Evolutionary conservation across 2,888 invertebrate genomes (phyloP), one percentile per base, ranked within the genome.

Genomic region (Meteorus cinctellus): DNA sequence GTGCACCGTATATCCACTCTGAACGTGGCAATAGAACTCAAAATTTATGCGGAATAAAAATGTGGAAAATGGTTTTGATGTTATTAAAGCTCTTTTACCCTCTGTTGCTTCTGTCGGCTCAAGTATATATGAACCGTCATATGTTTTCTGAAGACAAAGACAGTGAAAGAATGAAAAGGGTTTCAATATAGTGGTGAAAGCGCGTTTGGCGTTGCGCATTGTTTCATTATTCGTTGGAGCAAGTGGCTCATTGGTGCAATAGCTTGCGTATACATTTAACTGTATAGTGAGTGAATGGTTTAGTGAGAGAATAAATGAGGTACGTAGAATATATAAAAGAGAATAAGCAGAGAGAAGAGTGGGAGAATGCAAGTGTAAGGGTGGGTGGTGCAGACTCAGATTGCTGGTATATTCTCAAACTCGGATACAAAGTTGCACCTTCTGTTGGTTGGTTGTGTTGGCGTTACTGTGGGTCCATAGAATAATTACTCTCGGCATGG

Each of bases 401-500:
- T 63, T 41, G 68, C 68, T 34, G n/a, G 8, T 24, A 70, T 70
- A 27, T 31, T 62, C 71, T 24, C 31, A 68, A 31, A 62, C 41
- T 60, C 55, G 29, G 27, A 34, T 34, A n/a, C 27, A 63, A 68
- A 77, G 65, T 77, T 77, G 65, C 55, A 74, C 31, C 70, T 63
- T 68, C 27, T 69, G 73, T 24, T 51, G 29, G 55, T 6, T 55
- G 55, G 24, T 19, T 8, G 19, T 55, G 55, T 55, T 55, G 55
- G 19, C 19, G 55, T 19, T 55, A 24, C 55, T 34, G 68, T 36
- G 65, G 66, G 27, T 55, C 68, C 27, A 16, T 45, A 65, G 78
- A 77, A 76, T 76, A 79, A 76, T 79, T 76, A 76, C 72, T 72
- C 34, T 31, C 45, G 36, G 34, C 36, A 70, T 65, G 76, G 75